Evolutionary conservation across 1,140 invertebrate genomes (phyloP).

Genomic region (Caenorhabditis brenneri): DNA sequence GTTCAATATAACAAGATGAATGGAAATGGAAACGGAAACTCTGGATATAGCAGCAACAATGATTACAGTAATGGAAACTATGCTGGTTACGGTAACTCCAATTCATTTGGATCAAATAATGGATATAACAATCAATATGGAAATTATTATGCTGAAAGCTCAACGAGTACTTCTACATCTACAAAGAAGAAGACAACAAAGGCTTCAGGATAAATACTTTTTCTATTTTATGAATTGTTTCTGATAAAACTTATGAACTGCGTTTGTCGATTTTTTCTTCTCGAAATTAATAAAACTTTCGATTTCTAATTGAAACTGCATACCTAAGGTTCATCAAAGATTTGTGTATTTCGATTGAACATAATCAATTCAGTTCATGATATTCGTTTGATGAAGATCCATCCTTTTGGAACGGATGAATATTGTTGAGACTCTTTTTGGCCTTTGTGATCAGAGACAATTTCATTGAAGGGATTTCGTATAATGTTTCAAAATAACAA

Average conservation of each 20-base stretch:
- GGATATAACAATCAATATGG: neutral
- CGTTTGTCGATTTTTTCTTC: neutral
- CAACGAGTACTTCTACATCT: neutral
- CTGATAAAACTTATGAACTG: neutral
- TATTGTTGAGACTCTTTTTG: no score
- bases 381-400: no score
- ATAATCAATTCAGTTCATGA: no score
- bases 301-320: no score
- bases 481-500: no score
- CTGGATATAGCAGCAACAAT: no score
- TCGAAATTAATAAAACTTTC: no score
- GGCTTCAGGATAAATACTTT: neutral
- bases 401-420: no score
- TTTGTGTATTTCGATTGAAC: no score
- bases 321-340: no score
- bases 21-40: neutral
- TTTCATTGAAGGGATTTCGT: no score
- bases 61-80: neutral
- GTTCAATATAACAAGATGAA: neutral
- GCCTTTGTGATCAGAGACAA: no score
- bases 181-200: slow-evolving; percentile 7
- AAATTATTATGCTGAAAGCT: neutral
- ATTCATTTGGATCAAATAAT: neutral
- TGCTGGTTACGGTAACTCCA: neutral
- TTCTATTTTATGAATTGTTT: neutral